Evolutionary conservation across 2,888 invertebrate genomes (phyloP), one percentile per base, ranked within the genome.

Genomic region (Drosophila vallismaia): DNA sequence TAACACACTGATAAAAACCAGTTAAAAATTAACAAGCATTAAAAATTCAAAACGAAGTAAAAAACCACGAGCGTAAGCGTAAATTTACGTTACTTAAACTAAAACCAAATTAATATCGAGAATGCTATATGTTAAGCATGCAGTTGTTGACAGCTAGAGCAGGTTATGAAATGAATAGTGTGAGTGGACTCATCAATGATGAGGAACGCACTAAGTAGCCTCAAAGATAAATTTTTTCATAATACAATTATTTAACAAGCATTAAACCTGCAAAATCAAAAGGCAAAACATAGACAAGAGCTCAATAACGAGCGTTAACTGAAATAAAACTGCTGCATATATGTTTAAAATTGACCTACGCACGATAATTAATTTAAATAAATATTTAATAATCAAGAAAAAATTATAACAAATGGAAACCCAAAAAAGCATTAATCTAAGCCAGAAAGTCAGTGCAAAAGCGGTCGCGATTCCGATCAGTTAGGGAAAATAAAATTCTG

Each of bases 261-360:
- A 59, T 52, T 51, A 56, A 57, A 60, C 33, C 66, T 66, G 63
- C 71, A 50, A 75, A 52, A 38, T 75, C 29, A 24, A 69, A 58
- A 57, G 62, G 31, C 29, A 55, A 66, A 46, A 57, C 72, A 70
- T 49, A 60, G 66, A 64, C 63, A 82, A 58, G 66, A 28, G 36
- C 36, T 36, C 36, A 6, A 83, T 70, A 70, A 70, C 42, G 60
- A 68, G 64, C 71, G 68, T 70, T 76, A 68, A 63, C 57, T 63
- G 51, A 74, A 73, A 76, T 75, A 78, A 76, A 75, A 77, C 76
- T 81, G 77, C 75, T 83, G 75, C 87, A 81, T 75, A 88, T 78
- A 79, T 70, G 81, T 74, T 81, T 83, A 82, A 76, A 79, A 86
- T 88, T 88, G 85, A 87, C 68, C 68, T 74, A 77, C 77, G 81